Evolutionary conservation across 2,797 vertebrate species (phyloP).

Genomic region (Pangasius mekongensis): DNA sequence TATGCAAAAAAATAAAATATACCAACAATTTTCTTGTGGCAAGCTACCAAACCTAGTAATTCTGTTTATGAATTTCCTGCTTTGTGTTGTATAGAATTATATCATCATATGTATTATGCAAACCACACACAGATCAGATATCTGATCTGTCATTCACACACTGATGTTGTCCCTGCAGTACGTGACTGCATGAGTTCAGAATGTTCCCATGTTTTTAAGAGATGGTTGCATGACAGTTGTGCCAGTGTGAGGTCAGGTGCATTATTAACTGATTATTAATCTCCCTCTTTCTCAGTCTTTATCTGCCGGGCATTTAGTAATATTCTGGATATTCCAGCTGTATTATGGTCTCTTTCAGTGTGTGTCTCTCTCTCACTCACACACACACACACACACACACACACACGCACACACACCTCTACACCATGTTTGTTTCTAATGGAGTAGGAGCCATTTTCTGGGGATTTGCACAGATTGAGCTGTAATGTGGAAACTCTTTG

Average conservation of each 20-base stretch:
- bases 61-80: neutral
- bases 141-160: neutral
- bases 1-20: too few species aligned
- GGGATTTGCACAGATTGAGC: neutral
- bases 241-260: neutral
- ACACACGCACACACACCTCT: too few species aligned
- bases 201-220: neutral
- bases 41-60: neutral
- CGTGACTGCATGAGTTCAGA: neutral
- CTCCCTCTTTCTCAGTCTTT: neutral
- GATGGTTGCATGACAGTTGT: neutral
- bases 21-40: neutral
- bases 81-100: neutral
- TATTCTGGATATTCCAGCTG: neutral
- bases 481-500: constrained; percentile 4
- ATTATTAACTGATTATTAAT: neutral
- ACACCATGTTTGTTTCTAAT: neutral
- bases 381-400: neutral
- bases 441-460: neutral
- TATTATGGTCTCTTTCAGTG: neutral
- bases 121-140: constrained; percentile 5
- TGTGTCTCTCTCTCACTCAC: neutral
- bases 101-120: neutral
- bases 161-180: neutral
- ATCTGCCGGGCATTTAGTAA: neutral